Base-by-base conservation (phyloP, 1,140 invertebrate genomes). In the Gryon sp. region DNA sequence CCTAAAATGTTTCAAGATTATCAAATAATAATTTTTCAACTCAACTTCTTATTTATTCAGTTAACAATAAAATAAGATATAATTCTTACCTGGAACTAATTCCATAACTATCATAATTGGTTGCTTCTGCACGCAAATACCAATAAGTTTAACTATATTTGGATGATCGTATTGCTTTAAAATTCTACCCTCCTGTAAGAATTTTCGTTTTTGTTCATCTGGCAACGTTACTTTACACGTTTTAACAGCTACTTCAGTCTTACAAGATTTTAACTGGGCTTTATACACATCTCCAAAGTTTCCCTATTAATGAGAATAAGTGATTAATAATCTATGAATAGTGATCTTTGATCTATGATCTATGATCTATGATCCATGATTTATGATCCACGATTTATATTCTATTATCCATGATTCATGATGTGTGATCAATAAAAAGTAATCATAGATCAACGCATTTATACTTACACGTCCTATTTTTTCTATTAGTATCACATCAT, bases 91-190 rank as follows among this genome's bases (percentile, higher is more conserved):
- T 76, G 94, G 92, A n/a, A 98, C 96, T 52, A 98, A 90, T 89
- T 99, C 98, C 97, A 99, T 98, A 14, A 99, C 96, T 82, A 99
- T 99, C 97, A 99, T 99, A 43, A 99, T 98, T 0, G 98, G 98
- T 82, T 99, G 97, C 82, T 98, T 97, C 84, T 98, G 97, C 40
- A 98, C 97, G 81, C 97, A 98, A 78, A 99, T 99, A 14, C 98
- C 98, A 77, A 99, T 98, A n/a, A 99, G 92, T 81, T 96, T 94
- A 4, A 98, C 97, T 78, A 98, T 96, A 87, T 99, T 99, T 0
- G 96, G 96, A 90, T 99, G 98, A 87, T 98, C 95, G 84, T 99
- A 99, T 84, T 99, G 97, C 81, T 98, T 98, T 2, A 99, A 90
- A 59, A 99, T 99, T 70, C 97, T 90, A 0, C 97, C 98, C 85